Conservation (phyloP, 2,888 invertebrate species). For the Liodrosophila aerea region DNA sequence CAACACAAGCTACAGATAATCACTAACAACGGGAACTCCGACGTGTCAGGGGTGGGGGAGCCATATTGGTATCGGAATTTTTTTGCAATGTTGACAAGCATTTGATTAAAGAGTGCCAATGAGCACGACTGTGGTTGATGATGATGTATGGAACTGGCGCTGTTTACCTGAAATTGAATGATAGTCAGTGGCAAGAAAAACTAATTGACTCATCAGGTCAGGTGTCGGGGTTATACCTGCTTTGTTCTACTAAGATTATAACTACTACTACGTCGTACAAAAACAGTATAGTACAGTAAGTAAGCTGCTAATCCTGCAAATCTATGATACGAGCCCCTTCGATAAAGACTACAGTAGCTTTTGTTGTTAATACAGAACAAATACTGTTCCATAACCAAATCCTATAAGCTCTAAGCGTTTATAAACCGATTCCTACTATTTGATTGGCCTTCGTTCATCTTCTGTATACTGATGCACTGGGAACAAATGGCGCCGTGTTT, state of each 20-base stretch:
- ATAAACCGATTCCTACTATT: constrained; percentile 25
- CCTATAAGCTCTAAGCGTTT: constrained; percentile 16
- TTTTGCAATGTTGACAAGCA: constrained; percentile 68
- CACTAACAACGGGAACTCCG: constrained; percentile 39
- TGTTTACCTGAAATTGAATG: constrained; percentile 15
- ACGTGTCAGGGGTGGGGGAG: constrained; percentile 19
- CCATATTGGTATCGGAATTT: constrained; percentile 11
- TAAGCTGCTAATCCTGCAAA: constrained; percentile 9
- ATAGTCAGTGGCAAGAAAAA: constrained; percentile 22
- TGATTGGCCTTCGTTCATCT: constrained; percentile 1
- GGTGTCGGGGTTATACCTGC: neutral
- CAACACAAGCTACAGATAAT: constrained; percentile 40
- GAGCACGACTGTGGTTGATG: constrained; percentile 43
- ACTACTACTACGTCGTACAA: constrained; percentile 1
- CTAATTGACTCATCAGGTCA: constrained; percentile 33
- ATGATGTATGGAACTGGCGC: constrained; percentile 37
- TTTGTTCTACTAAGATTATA: too few species aligned
- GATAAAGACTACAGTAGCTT: constrained; percentile 25
- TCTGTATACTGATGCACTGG: neutral
- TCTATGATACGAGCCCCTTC: neutral
- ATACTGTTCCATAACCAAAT: constrained; percentile 28
- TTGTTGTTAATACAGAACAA: constrained; percentile 8
- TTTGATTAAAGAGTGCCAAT: constrained; percentile 57
- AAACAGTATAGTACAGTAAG: too few species aligned
- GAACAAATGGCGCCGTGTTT: neutral